phyloP scores from a whole-genome alignment of 2,888 invertebrate genomes.

The Cetonia aurata region DNA sequence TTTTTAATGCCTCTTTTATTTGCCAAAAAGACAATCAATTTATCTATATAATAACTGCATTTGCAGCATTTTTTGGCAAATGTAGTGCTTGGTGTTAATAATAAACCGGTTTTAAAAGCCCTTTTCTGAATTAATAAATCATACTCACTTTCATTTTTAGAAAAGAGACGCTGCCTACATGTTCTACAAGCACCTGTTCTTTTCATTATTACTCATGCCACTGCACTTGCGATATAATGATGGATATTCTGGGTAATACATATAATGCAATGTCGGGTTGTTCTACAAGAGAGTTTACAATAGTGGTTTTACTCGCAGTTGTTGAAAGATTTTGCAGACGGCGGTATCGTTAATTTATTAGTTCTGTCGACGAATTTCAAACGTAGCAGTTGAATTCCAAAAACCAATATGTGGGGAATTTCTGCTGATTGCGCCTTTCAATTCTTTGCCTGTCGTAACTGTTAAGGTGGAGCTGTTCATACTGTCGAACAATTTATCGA shows the following conservation, averaged over 20 bases:
- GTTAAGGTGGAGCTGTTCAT: slow-evolving; percentile 38
- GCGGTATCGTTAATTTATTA: slow-evolving; percentile 8
- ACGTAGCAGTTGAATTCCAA: slow-evolving; percentile 41
- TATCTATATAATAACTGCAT: not conserved
- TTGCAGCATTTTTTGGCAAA: not conserved
- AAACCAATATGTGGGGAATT: slow-evolving; percentile 6
- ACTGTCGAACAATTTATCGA: slow-evolving; percentile 50
- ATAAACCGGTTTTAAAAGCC: no score
- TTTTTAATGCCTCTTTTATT: not conserved
- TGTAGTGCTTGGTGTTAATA: not conserved
- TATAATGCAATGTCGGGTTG: not conserved
- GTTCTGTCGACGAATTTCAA: slow-evolving; percentile 35
- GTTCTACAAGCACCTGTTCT: not conserved
- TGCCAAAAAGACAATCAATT: not conserved
- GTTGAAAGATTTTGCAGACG: not conserved
- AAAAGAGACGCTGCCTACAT: not conserved
- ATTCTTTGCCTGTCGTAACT: no score
- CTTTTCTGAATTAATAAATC: not conserved
- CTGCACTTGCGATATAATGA: not conserved
- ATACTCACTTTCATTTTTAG: not conserved
- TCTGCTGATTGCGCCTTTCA: no score
- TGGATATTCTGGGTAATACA: not conserved
- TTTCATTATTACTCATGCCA: not conserved
- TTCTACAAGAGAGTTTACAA: not conserved
- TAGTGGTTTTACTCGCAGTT: not conserved